Percentiles rank a stretch among this genome's conserved stretches.
Evolutionary conservation across 2,797 vertebrate genomes (phyloP).

Genomic region (Micropoecilia bifurca): DNA sequence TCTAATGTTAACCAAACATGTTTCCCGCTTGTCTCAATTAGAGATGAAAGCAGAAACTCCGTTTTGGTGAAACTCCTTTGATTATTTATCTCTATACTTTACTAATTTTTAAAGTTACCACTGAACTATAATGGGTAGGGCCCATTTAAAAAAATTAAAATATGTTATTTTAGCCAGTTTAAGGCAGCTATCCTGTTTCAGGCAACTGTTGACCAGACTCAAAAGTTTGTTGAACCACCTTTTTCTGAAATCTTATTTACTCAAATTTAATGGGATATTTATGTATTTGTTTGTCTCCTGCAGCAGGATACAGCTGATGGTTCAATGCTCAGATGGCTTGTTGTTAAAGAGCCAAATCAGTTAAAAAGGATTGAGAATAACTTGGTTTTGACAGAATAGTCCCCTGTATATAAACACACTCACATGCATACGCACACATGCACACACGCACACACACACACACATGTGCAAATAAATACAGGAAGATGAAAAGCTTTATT

Average conservation of each 20-base stretch:
- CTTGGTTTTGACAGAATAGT: background rate
- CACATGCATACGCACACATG: too few relatives aligned
- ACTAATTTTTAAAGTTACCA: background rate
- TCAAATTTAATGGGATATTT: background rate
- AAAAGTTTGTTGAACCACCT: background rate
- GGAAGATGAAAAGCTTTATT: background rate
- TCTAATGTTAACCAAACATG: background rate
- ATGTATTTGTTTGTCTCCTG: background rate
- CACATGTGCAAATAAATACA: background rate
- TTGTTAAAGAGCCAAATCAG: background rate
- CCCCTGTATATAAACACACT: too few relatives aligned
- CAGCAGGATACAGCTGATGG: background rate
- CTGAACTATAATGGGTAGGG: background rate
- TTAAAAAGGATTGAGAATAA: background rate
- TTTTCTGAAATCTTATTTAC: background rate
- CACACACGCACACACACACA: too few relatives aligned
- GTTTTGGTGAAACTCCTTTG: background rate
- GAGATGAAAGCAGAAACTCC: background rate
- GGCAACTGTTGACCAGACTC: background rate
- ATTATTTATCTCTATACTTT: background rate
- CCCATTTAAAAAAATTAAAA: background rate
- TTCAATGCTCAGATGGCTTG: background rate
- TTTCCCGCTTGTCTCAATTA: background rate
- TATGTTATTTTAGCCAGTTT: background rate
- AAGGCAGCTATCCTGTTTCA: background rate